Conservation (phyloP, 2,888 invertebrate species). For the Alsophila aescularia region DNA sequence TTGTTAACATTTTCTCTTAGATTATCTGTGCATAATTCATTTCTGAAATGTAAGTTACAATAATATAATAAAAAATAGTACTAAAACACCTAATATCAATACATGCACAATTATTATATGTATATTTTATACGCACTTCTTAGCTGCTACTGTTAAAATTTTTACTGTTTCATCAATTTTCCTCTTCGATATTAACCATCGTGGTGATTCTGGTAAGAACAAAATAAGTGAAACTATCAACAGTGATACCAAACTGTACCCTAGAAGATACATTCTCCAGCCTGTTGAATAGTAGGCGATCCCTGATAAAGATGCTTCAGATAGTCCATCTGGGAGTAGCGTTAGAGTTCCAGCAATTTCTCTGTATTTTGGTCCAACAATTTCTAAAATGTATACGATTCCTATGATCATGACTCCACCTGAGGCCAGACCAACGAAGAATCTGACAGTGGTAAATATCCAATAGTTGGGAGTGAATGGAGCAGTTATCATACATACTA, state of each 20-base stretch:
- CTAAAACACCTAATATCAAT: too few species aligned
- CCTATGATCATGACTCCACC: slow-evolving; percentile 88
- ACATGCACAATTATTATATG: too few species aligned
- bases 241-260: slow-evolving; percentile 44
- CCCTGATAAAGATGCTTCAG: slow-evolving; percentile 51
- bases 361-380: slow-evolving; percentile 80
- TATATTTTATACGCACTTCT: slow-evolving; percentile 40
- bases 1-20: slow-evolving; percentile 48
- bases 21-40: slow-evolving; percentile 46
- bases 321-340: slow-evolving; percentile 54
- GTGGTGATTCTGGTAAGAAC: slow-evolving; percentile 59
- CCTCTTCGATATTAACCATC: slow-evolving; percentile 60
- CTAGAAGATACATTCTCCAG: slow-evolving; percentile 55
- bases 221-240: slow-evolving; percentile 47
- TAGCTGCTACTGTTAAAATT: slow-evolving; percentile 53
- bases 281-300: slow-evolving; percentile 55
- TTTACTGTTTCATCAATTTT: slow-evolving; percentile 48
- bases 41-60: slow-evolving; percentile 49
- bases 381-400: slow-evolving; percentile 82
- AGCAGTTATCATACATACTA: slow-evolving; percentile 86
- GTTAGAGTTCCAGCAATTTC: slow-evolving; percentile 59
- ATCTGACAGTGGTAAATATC: slow-evolving; percentile 85
- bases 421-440: slow-evolving; percentile 87
- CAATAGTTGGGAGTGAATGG: slow-evolving; percentile 85
- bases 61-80: too few species aligned